Evolutionary conservation across 2,888 invertebrate genomes (phyloP).

Genomic region (Drosophila cognata): DNA sequence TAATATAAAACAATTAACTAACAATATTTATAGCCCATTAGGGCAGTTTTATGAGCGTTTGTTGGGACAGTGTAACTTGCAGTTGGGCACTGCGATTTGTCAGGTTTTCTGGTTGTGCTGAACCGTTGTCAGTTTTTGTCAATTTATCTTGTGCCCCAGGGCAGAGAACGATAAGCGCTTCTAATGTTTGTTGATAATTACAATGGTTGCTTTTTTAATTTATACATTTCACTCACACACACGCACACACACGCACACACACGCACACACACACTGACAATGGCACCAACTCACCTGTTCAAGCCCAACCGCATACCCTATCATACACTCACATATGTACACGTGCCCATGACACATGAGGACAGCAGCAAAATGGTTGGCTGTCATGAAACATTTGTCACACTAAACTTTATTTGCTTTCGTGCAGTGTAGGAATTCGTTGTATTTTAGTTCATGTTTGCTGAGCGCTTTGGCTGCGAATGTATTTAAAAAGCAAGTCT

Average conservation of each 20-base stretch:
- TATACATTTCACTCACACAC: constrained; percentile 35
- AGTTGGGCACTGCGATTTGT: background rate
- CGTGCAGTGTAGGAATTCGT: constrained; percentile 56
- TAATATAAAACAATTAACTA: background rate
- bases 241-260: constrained; percentile 2
- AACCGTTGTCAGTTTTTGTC: constrained; percentile 54
- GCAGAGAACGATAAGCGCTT: constrained; percentile 42
- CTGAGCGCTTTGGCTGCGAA: constrained; percentile 44
- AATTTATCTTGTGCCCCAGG: constrained; percentile 57
- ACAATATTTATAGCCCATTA: background rate
- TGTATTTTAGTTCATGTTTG: constrained; percentile 49
- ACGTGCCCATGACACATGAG: constrained; percentile 28
- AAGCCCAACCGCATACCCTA: constrained; percentile 25
- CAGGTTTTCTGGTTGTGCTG: background rate
- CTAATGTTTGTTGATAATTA: constrained; percentile 74
- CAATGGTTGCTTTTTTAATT: constrained; percentile 62
- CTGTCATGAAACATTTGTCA: constrained; percentile 81
- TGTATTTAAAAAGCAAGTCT: constrained; percentile 69
- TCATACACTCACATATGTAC: background rate
- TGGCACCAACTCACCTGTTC: constrained; percentile 33
- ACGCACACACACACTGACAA: constrained; percentile 5
- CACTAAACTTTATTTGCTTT: constrained; percentile 80
- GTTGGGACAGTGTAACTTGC: background rate
- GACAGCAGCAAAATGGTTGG: constrained; percentile 58
- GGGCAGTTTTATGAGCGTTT: background rate